These are phyloP conservation scores for Cosmorhoe ocellata DNA, from an alignment of 2,888 invertebrate genomes.

Conservation along the genomic window DNA sequence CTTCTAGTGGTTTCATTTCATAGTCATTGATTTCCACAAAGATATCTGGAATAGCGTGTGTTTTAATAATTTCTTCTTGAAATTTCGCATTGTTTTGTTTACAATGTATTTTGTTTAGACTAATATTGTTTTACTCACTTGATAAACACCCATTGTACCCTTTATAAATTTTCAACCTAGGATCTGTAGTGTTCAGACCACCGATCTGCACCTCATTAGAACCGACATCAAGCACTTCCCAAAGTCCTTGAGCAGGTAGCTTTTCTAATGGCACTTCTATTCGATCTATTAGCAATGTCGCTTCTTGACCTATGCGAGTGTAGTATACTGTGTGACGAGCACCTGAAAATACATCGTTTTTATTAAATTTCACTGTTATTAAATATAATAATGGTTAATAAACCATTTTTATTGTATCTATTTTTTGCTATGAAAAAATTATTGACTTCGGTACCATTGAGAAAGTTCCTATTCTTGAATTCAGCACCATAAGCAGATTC, in stretches of 20 bases:
- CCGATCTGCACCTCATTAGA: conserved; percentile 93
- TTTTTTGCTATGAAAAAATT: too few species aligned
- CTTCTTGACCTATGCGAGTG: conserved; percentile 86
- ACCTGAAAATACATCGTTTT: conserved; percentile 72
- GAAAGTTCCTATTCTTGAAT: conserved; percentile 89
- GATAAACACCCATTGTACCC: conserved; percentile 95
- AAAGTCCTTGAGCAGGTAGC: conserved; percentile 86
- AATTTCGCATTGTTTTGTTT: neutral
- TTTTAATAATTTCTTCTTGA: neutral
- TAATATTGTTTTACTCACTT: conserved; percentile 84
- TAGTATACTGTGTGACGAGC: conserved; percentile 89
- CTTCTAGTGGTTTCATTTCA: conserved; percentile 93
- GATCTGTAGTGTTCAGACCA: conserved; percentile 92
- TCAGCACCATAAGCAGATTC: conserved; percentile 88
- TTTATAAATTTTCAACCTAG: conserved; percentile 90
- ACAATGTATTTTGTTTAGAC: too few species aligned
- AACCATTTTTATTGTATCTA: too few species aligned
- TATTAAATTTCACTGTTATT: too few species aligned
- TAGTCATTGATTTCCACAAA: conserved; percentile 92
- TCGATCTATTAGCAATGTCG: conserved; percentile 88
- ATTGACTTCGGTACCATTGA: conserved; percentile 85
- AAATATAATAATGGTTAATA: too few species aligned
- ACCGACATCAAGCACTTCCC: conserved; percentile 85
- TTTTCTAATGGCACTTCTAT: conserved; percentile 87
- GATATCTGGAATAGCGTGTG: conserved; percentile 85